Percentiles rank a stretch among this genome's conserved stretches.
Evolutionary conservation across 2,113 vertebrate species (phyloP).

Genomic region (Thamnaconus septentrionalis): DNA sequence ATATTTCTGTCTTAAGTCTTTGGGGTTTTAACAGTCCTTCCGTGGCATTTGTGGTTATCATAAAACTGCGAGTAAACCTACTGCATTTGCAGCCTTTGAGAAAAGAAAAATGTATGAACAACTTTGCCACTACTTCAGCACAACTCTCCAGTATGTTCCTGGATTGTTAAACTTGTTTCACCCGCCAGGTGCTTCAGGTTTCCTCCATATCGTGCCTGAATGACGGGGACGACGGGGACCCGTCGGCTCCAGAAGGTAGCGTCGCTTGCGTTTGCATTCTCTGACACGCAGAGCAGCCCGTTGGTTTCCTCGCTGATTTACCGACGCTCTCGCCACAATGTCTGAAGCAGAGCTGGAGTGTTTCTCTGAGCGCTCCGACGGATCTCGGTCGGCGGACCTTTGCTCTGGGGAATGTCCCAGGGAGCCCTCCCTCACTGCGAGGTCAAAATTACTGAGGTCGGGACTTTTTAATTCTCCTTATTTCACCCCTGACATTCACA

Average conservation of each 20-base stretch:
- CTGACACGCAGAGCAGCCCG: neutral
- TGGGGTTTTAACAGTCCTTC: neutral
- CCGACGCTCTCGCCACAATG: no score
- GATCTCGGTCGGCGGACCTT: constrained; percentile 29
- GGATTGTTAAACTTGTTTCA: constrained; percentile 5
- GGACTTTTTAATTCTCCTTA: no score
- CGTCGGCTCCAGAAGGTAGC: constrained; percentile 80
- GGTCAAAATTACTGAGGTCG: constrained; percentile 90
- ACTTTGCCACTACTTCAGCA: neutral
- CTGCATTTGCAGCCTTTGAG: neutral
- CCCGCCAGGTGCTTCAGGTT: constrained; percentile 86
- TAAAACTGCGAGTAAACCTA: neutral
- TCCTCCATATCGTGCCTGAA: constrained; percentile 86
- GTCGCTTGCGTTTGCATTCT: constrained; percentile 41
- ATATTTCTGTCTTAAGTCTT: neutral
- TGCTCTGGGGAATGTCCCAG: constrained; percentile 32
- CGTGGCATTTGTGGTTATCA: no score
- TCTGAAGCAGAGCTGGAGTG: constrained; percentile 40
- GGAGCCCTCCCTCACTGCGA: constrained; percentile 57
- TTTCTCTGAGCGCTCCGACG: constrained; percentile 58
- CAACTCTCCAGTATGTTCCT: neutral
- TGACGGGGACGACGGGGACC: constrained; percentile 75
- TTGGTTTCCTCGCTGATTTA: neutral
- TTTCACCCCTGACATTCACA: no score
- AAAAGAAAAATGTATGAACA: neutral